These are phyloP conservation scores for Conops quadrifasciatus DNA, from an alignment of 2,888 invertebrate species.

Conservation along the genomic window DNA sequence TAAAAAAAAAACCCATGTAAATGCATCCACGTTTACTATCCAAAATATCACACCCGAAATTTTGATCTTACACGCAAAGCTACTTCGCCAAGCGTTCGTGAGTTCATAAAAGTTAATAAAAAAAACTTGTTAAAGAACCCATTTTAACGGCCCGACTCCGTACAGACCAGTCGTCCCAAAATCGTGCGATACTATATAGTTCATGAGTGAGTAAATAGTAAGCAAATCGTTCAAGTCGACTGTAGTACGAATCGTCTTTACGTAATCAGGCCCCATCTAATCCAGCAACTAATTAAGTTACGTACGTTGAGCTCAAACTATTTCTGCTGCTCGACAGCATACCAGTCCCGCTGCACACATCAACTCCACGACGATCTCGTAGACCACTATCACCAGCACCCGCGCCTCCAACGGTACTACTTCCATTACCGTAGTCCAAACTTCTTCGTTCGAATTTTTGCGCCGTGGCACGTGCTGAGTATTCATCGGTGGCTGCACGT, in stretches of 20 bases:
- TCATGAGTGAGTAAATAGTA: neutral
- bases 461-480: conserved; percentile 51
- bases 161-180: too few relatives aligned
- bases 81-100: too few relatives aligned
- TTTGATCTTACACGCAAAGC: too few relatives aligned
- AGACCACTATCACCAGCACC: conserved; percentile 20
- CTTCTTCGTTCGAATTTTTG: conserved; percentile 59
- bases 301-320: conserved; percentile 57
- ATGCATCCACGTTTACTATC: too few relatives aligned
- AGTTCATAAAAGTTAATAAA: too few relatives aligned
- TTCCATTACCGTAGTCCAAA: conserved; percentile 50
- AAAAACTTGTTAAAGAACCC: too few relatives aligned
- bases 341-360: conserved; percentile 46
- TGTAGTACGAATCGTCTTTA: too few relatives aligned
- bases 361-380: conserved; percentile 48
- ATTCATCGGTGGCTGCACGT: conserved; percentile 43
- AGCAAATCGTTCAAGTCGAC: too few relatives aligned
- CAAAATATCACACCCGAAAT: too few relatives aligned
- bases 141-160: too few relatives aligned
- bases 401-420: conserved; percentile 39
- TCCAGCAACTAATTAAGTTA: conserved; percentile 26
- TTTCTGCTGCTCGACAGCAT: conserved; percentile 44
- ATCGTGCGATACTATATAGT: neutral
- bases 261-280: too few relatives aligned
- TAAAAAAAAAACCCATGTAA: too few relatives aligned